Conservation (phyloP, 2,113 vertebrate species). For the Colaptes auratus region DNA sequence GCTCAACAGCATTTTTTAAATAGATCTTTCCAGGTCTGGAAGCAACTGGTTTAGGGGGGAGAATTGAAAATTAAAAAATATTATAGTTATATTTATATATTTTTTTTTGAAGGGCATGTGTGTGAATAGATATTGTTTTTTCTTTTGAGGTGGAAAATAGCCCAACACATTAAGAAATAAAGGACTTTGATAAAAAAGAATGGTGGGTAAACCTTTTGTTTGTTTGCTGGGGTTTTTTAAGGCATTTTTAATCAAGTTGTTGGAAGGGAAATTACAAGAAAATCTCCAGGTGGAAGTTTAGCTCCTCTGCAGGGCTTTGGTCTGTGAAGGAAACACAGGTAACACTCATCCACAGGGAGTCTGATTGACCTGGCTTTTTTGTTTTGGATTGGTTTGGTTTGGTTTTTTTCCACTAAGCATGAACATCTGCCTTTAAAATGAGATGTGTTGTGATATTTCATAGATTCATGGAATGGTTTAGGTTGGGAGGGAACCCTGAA, state of each 20-base stretch:
- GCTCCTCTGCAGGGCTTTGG: not conserved
- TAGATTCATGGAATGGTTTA: too few relatives aligned
- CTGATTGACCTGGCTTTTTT: not conserved
- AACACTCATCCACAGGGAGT: not conserved
- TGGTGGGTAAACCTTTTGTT: not conserved
- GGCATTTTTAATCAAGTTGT: not conserved
- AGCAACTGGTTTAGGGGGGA: not conserved
- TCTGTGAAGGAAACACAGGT: not conserved
- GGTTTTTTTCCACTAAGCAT: not conserved
- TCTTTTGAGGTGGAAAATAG: not conserved
- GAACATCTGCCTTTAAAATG: not conserved
- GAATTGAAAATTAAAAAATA: accelerated
- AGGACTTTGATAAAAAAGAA: not conserved
- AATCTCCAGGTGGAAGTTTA: not conserved
- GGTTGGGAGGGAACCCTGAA: too few relatives aligned
- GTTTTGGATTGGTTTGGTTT: too few relatives aligned
- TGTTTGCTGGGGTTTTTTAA: not conserved
- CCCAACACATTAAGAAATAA: not conserved
- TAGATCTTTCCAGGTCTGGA: conserved; percentile 16
- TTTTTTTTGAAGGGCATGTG: not conserved
- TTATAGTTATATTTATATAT: not conserved
- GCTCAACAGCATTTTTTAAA: conserved; percentile 39
- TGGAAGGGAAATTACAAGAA: not conserved
- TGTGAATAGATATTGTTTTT: not conserved
- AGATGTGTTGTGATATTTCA: not conserved